phyloP scores from a whole-genome alignment of 2,888 invertebrate genomes.

The Caenorhabditis zanzibari region DNA sequence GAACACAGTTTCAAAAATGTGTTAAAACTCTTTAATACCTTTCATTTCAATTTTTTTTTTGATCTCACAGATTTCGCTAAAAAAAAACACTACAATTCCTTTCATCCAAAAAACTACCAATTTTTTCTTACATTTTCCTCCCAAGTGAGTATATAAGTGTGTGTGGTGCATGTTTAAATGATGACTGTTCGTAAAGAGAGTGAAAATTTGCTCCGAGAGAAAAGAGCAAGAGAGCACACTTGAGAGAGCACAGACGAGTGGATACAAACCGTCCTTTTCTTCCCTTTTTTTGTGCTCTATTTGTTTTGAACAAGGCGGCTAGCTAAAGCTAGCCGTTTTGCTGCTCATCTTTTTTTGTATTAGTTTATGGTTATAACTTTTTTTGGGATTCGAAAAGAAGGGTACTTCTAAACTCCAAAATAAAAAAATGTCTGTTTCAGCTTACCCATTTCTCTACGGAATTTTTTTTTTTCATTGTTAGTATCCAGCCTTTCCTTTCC shows the following conservation, averaged over 20 bases:
- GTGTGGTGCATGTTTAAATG: constrained; percentile 15
- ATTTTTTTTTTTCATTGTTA: not conserved
- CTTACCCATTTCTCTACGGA: not conserved
- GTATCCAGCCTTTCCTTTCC: no score
- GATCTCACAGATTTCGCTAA: no score
- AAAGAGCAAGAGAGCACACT: constrained; percentile 18
- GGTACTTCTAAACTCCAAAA: no score
- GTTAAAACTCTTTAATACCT: no score
- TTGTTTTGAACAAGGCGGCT: constrained; percentile 27
- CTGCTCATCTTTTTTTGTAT: not conserved
- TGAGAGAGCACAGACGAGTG: constrained; percentile 41
- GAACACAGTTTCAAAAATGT: no score
- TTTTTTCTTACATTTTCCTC: no score
- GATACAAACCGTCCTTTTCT: constrained; percentile 36
- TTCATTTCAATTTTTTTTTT: no score
- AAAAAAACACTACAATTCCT: no score
- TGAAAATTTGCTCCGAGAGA: not conserved
- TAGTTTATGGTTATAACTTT: no score
- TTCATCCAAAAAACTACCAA: no score
- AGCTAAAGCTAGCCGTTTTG: constrained; percentile 43
- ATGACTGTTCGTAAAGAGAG: constrained; percentile 27
- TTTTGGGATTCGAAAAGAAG: no score
- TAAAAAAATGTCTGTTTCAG: not conserved
- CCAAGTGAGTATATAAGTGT: no score
- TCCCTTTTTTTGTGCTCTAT: constrained; percentile 1